Evolutionary conservation across 2,888 invertebrate genomes (phyloP).

Genomic region (Xestia xanthographa): DNA sequence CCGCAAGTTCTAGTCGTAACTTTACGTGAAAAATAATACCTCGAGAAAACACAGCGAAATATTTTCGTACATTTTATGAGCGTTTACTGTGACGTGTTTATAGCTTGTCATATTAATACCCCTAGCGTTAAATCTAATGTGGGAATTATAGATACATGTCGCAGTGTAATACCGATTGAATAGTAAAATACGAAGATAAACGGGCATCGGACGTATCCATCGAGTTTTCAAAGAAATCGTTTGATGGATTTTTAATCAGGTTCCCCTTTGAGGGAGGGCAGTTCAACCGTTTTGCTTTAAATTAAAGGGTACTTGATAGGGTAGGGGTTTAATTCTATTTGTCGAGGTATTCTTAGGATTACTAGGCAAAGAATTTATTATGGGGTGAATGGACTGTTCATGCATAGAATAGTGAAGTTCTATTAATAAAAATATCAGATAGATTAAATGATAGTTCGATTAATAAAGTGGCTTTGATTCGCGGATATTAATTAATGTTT

Average conservation of each 20-base stretch:
- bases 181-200: constrained; percentile 63
- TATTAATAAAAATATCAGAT: neutral
- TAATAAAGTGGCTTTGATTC: neutral
- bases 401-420: neutral
- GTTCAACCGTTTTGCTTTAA: constrained; percentile 41
- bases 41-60: neutral
- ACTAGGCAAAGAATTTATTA: constrained; percentile 10
- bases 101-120: constrained; percentile 38
- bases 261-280: constrained; percentile 47
- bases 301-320: constrained; percentile 46
- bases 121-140: constrained; percentile 28
- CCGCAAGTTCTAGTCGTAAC: constrained; percentile 26
- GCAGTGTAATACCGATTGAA: constrained; percentile 56
- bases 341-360: constrained; percentile 48
- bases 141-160: constrained; percentile 58
- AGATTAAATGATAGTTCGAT: neutral
- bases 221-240: constrained; percentile 53
- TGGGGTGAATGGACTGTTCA: constrained; percentile 17
- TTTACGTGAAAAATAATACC: constrained; percentile 25
- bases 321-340: constrained; percentile 40
- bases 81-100: neutral
- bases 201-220: constrained; percentile 51
- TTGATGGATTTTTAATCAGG: constrained; percentile 64
- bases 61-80: constrained; percentile 1
- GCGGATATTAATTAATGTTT: neutral